Evolutionary conservation across 2,888 invertebrate species (phyloP), one percentile per base, ranked within the genome.

Genomic region (Dendrolimus houi): DNA sequence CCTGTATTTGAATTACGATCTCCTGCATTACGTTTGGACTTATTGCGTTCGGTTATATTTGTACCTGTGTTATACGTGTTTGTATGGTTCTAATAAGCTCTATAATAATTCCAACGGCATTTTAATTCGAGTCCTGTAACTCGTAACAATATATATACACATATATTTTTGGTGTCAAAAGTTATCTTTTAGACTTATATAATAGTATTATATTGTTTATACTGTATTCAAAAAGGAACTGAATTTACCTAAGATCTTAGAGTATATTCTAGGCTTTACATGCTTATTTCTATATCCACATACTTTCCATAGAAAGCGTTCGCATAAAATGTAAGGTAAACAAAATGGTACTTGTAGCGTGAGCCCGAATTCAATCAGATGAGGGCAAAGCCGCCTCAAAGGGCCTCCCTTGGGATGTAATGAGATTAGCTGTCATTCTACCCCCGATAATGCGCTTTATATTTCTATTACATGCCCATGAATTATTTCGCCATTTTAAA

Each of bases 281-380:
- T n/a, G 52, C 29, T 3, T 29, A 29, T 29, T 29, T 29, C 29
- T 29, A 29, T 29, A 29, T 0, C 29, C 29, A 29, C 29, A 29
- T 29, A 29, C 29, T 6, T 29, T 29, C 29, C 29, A 29, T 29
- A 29, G 29, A 29, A 29, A 10, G 47, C 9, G 47, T 12, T 47
- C 9, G 47, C 9, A 47, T 47, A 47, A 47, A 8, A 47, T 47
- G 2, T 47, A 42, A 53, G 53, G 40, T 12, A 56, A 54, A 40
- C 17, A 56, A 55, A 52, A 53, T 56, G 42, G 54, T 59, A 54
- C 54, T 53, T 54, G 54, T 56, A 40, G 54, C 53, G 54, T 40
- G 54, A 58, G 52, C 13, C 52, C 54, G 58, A 57, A 59, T 59
- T 56, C 59, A 59, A 59, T 59, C 59, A 57, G 55, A 59, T 41